These are phyloP conservation scores for Alentia gelatinosa DNA, from an alignment of 2,888 invertebrate species.

Conservation along the genomic window DNA sequence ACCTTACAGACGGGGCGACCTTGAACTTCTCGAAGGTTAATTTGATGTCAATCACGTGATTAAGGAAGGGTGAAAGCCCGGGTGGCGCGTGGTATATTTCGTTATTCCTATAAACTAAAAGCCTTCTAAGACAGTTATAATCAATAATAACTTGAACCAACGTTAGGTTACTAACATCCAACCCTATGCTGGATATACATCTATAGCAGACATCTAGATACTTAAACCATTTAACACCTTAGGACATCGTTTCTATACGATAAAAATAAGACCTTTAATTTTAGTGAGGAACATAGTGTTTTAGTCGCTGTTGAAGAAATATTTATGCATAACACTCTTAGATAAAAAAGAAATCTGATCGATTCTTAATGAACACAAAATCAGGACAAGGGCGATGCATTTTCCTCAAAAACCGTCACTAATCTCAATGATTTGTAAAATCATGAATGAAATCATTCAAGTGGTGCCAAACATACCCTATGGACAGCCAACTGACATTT, in stretches of 20 bases:
- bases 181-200: conserved; percentile 29
- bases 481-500: conserved; percentile 17
- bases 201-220: conserved; percentile 36
- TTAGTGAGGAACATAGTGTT: conserved; percentile 2
- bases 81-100: conserved; percentile 1
- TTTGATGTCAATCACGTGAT: neutral
- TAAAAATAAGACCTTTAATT: neutral
- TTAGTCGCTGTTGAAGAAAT: neutral
- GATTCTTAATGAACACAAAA: neutral
- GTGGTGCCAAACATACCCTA: conserved; percentile 1
- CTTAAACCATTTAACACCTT: conserved; percentile 15
- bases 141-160: conserved; percentile 35
- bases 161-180: neutral
- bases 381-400: neutral
- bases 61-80: conserved; percentile 11
- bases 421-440: conserved; percentile 8
- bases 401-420: neutral
- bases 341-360: neutral
- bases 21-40: neutral
- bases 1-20: neutral
- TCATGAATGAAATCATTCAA: conserved; percentile 25
- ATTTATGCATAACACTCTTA: neutral
- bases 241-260: neutral
- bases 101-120: conserved; percentile 41
- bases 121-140: neutral